Evolutionary conservation across 2,797 vertebrate genomes (phyloP), one percentile per base, ranked within the genome.

Genomic region (Cyprinella venusta): DNA sequence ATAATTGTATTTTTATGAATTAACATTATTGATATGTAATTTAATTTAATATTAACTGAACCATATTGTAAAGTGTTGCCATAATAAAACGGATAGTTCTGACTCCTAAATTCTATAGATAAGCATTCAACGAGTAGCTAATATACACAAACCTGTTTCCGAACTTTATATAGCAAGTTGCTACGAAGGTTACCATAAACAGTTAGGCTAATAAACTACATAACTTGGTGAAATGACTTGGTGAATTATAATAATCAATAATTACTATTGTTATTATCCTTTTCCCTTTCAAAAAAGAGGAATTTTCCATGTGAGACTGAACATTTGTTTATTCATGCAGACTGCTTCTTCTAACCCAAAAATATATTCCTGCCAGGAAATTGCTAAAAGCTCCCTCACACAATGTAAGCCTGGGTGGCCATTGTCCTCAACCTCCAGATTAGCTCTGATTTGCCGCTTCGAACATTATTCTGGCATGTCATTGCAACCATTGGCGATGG

Each of bases 371-470:
- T 54, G 64, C 24, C 24, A 68, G 63, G 65, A 54, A 65, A 68
- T 59, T 68, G 63, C 45, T 67, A 56, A 54, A 67, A 76, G 81
- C 12, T 21, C 63, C 74, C 3, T 5, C 26, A 59, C 40, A 59
- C 24, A 76, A 68, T 76, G 26, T 45, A 75, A 45, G 15, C 6
- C 71, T 16, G 71, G 12, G 16, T 30, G 36, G 30, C 63, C 24
- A 68, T 59, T 76, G 81, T 82, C 63, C 63, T 68, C 80, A 76
- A 59, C 50, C 81, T 76, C 63, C 24, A 76, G 45, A 82, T 76
- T 54, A 68, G 36, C 38, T 68, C 36, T 68, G 50, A 76, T 82
- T 45, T 36, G 63, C 7, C 8, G 15, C 42, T 81, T 59, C 15
- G 18, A 64, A n/a, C 40, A 52, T 69, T 38, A 75, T 42, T 6